phyloP scores from a whole-genome alignment of 1,140 invertebrate genomes.

The Sweltsa coloradensis region DNA sequence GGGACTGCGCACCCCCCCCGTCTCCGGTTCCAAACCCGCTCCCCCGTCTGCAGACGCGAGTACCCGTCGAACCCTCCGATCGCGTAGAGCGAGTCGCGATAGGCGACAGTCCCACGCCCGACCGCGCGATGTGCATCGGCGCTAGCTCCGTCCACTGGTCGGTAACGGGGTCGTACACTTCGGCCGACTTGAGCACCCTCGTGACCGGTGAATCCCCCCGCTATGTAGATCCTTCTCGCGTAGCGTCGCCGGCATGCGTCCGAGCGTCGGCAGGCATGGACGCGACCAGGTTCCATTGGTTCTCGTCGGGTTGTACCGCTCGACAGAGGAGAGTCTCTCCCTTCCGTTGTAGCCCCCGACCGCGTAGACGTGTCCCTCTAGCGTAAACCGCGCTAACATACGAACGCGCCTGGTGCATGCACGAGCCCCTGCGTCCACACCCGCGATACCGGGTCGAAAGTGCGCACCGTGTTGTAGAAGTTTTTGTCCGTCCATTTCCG shows the following conservation, averaged over 20 bases:
- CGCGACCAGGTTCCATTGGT: slow-evolving; percentile 72
- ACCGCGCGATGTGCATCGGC: slow-evolving; percentile 63
- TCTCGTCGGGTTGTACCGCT: slow-evolving; percentile 52
- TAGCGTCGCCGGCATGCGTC: slow-evolving; percentile 54
- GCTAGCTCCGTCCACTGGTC: slow-evolving; percentile 60
- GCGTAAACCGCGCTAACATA: slow-evolving; percentile 62
- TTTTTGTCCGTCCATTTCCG: slow-evolving; percentile 59
- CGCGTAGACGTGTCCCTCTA: slow-evolving; percentile 64
- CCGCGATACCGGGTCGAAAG: slow-evolving; percentile 47
- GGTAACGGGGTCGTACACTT: slow-evolving; percentile 46
- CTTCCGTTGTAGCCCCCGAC: slow-evolving; percentile 82
- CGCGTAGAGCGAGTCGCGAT: slow-evolving; percentile 50
- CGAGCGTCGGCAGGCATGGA: slow-evolving; percentile 67
- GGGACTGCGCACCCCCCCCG: slow-evolving; percentile 54
- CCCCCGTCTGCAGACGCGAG: too few relatives aligned
- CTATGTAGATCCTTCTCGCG: slow-evolving; percentile 50
- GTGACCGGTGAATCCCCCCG: slow-evolving; percentile 63
- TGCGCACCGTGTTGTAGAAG: slow-evolving; percentile 54
- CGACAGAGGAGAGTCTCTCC: slow-evolving; percentile 50
- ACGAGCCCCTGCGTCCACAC: slow-evolving; percentile 52
- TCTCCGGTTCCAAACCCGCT: too few relatives aligned
- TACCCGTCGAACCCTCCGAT: slow-evolving; percentile 68
- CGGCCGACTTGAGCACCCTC: slow-evolving; percentile 48
- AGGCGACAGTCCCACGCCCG: slow-evolving; percentile 64
- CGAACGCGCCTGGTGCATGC: slow-evolving; percentile 60